Evolutionary conservation across 2,113 vertebrate genomes (phyloP).

Genomic region (Sphaerodactylus townsendi): DNA sequence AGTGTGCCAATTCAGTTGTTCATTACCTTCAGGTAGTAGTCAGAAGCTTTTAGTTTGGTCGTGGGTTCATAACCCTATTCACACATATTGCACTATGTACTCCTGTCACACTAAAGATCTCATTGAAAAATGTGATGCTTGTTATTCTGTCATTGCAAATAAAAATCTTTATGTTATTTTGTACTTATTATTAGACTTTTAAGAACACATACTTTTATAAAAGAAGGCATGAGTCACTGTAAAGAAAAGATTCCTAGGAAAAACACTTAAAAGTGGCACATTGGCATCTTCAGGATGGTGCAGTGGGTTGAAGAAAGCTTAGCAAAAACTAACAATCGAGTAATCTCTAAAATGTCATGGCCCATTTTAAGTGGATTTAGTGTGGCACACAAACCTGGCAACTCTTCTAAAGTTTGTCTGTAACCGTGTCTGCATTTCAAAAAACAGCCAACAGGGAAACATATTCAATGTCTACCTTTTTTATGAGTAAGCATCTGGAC

Average conservation of each 20-base stretch:
- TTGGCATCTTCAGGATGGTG: too few relatives aligned
- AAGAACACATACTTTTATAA: background rate
- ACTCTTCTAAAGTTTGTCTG: background rate
- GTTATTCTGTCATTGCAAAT: background rate
- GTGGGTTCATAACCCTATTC: background rate
- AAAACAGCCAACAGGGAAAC: background rate
- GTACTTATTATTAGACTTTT: background rate
- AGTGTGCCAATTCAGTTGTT: too few relatives aligned
- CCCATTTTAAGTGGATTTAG: background rate
- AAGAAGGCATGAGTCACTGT: background rate
- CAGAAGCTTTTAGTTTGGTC: background rate
- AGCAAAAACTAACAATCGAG: background rate
- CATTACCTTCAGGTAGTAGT: too few relatives aligned
- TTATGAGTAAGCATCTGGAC: background rate
- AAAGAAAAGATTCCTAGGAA: background rate
- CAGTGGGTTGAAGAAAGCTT: background rate
- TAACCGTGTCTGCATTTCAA: background rate
- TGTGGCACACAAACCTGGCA: background rate
- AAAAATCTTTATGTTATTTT: background rate
- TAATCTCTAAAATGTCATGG: background rate
- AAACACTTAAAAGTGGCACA: background rate
- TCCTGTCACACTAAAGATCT: background rate
- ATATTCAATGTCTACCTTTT: background rate
- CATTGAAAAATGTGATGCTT: background rate
- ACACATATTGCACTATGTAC: background rate